A percentile compares a stretch with the other conserved stretches of the same genome.
Conservation (phyloP, 2,888 invertebrate species). For the Melitaea athalia region DNA sequence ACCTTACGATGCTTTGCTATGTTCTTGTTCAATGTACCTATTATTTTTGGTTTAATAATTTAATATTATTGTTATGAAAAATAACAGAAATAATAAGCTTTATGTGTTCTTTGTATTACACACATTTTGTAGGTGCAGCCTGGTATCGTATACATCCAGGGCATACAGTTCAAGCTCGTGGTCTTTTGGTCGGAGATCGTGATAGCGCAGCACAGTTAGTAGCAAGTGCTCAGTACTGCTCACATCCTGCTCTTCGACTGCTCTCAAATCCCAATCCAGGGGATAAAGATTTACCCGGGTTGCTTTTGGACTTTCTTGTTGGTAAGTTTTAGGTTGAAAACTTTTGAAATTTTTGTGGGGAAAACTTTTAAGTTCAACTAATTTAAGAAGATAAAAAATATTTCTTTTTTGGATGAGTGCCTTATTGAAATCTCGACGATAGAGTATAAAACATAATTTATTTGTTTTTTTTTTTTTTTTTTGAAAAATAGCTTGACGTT, state of each 20-base stretch:
- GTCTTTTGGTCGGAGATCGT: slow-evolving; percentile 60
- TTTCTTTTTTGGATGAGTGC: no score
- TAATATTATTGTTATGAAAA: no score
- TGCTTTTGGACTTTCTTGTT: slow-evolving; percentile 64
- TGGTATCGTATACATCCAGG: slow-evolving; percentile 64
- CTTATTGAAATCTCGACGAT: no score
- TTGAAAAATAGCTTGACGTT: no score
- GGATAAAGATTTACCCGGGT: slow-evolving; percentile 54
- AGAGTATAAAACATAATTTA: no score
- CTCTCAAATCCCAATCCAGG: slow-evolving; percentile 54
- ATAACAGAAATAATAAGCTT: no score
- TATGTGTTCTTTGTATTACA: no score
- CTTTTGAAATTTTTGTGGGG: neutral
- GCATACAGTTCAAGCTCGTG: slow-evolving; percentile 52
- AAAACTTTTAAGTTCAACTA: neutral
- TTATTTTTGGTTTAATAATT: no score
- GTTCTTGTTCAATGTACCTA: no score
- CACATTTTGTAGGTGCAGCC: slow-evolving; percentile 59
- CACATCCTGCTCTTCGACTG: slow-evolving; percentile 58
- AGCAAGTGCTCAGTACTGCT: slow-evolving; percentile 65
- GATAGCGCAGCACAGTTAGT: slow-evolving; percentile 65
- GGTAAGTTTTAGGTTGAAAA: slow-evolving; percentile 47
- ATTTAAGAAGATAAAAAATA: neutral
- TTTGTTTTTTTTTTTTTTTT: no score
- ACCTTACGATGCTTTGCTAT: no score